Evolutionary conservation across 2,113 vertebrate genomes (phyloP), one percentile per base, ranked within the genome.

Genomic region (Hypomesus transpacificus): DNA sequence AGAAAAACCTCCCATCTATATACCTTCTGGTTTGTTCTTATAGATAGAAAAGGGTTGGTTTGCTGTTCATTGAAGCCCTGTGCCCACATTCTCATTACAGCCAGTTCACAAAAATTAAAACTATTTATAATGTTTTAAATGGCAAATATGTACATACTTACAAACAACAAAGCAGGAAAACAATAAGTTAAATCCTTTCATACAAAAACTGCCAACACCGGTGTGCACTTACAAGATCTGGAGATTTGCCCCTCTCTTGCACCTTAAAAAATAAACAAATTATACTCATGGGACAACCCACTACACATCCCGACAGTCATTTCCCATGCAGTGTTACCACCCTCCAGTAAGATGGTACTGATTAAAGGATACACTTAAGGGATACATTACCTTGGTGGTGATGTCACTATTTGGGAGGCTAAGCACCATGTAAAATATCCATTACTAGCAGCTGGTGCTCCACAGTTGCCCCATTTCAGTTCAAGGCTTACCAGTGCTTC

Each of bases 101-200:
- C 75, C 58, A 65, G 70, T 46, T 66, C 54, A 72, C 71, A 69
- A 82, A 80, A 64, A 61, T 78, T 56, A 69, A 85, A 80, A 63
- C 22, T 31, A 17, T 31, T 78, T 63, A 66, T 75, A 69, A 14
- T 67, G 75, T 76, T 70, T 73, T 50, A 61, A 68, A 82, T 69
- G 53, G 31, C 77, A 79, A 54, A 66, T 85, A 91, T 90, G 66
- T 90, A 92, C 89, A 91, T 80, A 87, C 74, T 80, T 88, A 87
- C 87, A 87, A 87, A 87, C 70, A 75, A 87, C 70, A 74, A 68
- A 85, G 75, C 82, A 74, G 75, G 22, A 74, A 63, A 84, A 85
- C 82, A 90, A 93, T 91, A 90, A 92, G 76, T 91, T 91, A 91
- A 87, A 82, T 87, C 56, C 82, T 86, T 82, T 89, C 80, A 88